Evolutionary conservation across 2,888 invertebrate species (phyloP), one percentile per base, ranked within the genome.

Genomic region (Lottia gigantea): DNA sequence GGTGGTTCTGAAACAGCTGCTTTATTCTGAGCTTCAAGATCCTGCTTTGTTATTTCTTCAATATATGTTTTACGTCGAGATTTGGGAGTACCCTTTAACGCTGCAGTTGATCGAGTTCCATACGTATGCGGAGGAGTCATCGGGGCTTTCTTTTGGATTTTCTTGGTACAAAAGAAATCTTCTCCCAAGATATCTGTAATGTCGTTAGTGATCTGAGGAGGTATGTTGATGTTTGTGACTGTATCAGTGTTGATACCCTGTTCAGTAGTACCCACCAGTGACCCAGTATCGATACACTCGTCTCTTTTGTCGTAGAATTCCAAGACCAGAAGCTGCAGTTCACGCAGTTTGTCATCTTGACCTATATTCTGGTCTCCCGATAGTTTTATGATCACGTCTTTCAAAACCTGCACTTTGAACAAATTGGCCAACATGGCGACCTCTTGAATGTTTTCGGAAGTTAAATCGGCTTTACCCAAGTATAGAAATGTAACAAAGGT

Each of bases 401-500:
- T 46, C 25, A 77, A 66, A 26, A 72, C 71, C 19, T 73, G 71
- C 15, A 77, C 64, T 40, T 77, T 71, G 45, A 77, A 77, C 31
- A 75, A 61, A 23, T 71, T 77, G 15, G 75, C 74, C 23, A 77
- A 67, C 47, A 76, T 71, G 46, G 80, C 78, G 64, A 82, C 72
- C 26, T 80, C 75, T n/a, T 75, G 74, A 0, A 82, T 77, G 73
- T 80, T 79, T 12, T 75, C 70, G 8, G 72, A 62, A 2, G 77
- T 78, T 26, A 82, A 71, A 14, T 73, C 75, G 2, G 80, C 73
- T 46, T 69, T 70, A 1, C 80, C 80, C 66, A 75, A 74, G 64
- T 82, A 82, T 15, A 82, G 70, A 64, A 78, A 82, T 47, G 74
- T 72, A 15, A 80, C 71, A 55, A 80, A 76, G 46, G 75, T 70